Base-by-base conservation (phyloP, 64 coral and sea anemone genomes). In the Dendrophyllia cribrosa region DNA sequence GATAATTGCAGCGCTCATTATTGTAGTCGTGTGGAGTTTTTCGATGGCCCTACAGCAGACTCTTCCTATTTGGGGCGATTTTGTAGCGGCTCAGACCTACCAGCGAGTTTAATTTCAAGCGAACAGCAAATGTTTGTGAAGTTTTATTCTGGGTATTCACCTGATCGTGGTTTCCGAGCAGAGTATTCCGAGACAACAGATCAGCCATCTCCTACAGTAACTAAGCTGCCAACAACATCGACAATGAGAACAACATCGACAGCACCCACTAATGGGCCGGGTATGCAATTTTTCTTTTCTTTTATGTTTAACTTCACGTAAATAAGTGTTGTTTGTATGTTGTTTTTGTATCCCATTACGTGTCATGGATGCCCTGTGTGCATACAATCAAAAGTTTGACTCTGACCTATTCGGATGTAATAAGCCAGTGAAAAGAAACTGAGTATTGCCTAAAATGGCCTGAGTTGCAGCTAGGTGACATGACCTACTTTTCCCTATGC, bases 1-100 rank as follows among this genome's bases (percentile, higher is more conserved):
- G 43, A 0, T 9, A 3, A 22, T 9, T 14, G 60, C 45, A 67
- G 62, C 20, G n/a, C 80, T 6, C 4, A 66, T 6, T 22, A 1
- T 68, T 84, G 80, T 45, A 67, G 60, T 20, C 63, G 8, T 51
- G 60, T 84, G 11, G 80, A 84, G 44, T 15, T 84, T 51, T 84
- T 67, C 21, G 80, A 84, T 26, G 80, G 80, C 12, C 9, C 60
- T 21, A 23, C 61, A 20, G 17, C 0, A 45, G 16, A 21, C 13
- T 66, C 80, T 10, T 44, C 61, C 12, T 68, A 1, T 1, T 51
- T 84, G 62, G 60, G 45, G 9, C 59, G 62, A n/a, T 68, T 84
- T 44, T 84, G 80, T 47, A 10, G 8, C 0, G 20, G 20, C 10
- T 68, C 80, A 5, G 17, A 9, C 1, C 7, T 44, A n/a, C 12